phyloP scores from a whole-genome alignment of 2,888 invertebrate genomes.

The Octodonta nipae region DNA sequence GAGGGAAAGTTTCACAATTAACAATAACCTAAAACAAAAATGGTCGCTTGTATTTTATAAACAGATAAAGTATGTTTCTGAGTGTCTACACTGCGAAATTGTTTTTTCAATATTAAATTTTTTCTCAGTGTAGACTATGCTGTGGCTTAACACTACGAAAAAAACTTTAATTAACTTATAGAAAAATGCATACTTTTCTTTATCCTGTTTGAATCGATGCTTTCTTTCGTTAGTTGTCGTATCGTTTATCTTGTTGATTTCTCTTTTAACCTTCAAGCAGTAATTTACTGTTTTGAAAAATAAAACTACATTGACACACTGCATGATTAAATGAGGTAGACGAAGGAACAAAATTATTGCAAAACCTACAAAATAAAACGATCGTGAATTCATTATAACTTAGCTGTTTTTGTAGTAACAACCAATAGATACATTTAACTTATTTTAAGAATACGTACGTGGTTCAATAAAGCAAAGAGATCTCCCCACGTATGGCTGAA shows the following conservation, averaged over 20 bases:
- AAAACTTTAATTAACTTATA: too few relatives aligned
- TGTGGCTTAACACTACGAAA: too few relatives aligned
- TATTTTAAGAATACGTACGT: slow-evolving; percentile 23
- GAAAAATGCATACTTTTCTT: slow-evolving; percentile 48
- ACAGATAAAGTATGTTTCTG: too few relatives aligned
- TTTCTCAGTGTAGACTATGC: too few relatives aligned
- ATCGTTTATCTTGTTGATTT: slow-evolving; percentile 55
- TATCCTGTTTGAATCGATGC: slow-evolving; percentile 47
- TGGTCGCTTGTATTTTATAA: too few relatives aligned
- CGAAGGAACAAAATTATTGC: slow-evolving; percentile 19
- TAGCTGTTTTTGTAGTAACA: background rate
- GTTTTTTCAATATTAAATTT: too few relatives aligned
- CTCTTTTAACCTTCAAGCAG: slow-evolving; percentile 59
- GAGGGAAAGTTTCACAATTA: too few relatives aligned
- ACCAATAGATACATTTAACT: background rate
- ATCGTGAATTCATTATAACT: too few relatives aligned
- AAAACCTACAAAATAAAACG: background rate
- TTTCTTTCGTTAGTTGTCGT: slow-evolving; percentile 39
- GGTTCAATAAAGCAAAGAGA: slow-evolving; percentile 50
- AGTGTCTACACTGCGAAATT: too few relatives aligned
- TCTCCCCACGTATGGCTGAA: slow-evolving; percentile 48
- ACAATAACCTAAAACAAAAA: too few relatives aligned
- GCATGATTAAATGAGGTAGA: slow-evolving; percentile 47
- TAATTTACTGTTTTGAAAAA: slow-evolving; percentile 57
- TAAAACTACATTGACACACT: slow-evolving; percentile 50